Evolutionary conservation across 2,113 vertebrate genomes (phyloP).

Genomic region (Pteruthius melanotis): DNA sequence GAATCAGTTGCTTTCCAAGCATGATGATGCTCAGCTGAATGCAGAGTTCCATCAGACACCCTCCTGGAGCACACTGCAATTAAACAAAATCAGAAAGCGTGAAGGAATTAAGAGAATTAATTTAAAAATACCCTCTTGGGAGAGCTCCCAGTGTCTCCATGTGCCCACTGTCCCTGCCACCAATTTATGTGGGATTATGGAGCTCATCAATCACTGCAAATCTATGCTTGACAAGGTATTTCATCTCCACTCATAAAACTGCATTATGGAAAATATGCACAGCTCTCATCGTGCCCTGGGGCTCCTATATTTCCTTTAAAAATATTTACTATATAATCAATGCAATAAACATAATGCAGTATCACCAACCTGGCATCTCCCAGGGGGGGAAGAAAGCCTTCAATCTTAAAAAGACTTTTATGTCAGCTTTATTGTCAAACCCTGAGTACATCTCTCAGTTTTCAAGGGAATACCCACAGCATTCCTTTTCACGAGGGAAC

Average conservation of each 20-base stretch:
- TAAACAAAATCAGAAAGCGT: background rate
- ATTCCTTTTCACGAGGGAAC: background rate
- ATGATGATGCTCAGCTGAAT: conserved; percentile 99
- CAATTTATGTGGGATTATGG: background rate
- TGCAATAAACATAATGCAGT: conserved; percentile 51
- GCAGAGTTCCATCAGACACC: conserved; percentile 97
- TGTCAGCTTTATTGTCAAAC: background rate
- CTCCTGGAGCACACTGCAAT: conserved; percentile 91
- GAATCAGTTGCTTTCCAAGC: conserved; percentile 97
- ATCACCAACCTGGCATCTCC: background rate
- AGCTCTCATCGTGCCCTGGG: background rate
- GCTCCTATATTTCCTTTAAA: background rate
- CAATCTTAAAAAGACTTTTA: background rate
- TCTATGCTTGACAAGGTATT: background rate
- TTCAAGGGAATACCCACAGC: background rate
- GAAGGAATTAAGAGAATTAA: background rate
- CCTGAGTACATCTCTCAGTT: background rate
- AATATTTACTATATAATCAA: conserved; percentile 52
- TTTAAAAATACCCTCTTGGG: background rate
- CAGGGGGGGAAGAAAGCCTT: background rate
- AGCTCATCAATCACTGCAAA: background rate
- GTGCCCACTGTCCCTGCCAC: background rate
- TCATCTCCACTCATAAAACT: conserved; percentile 15
- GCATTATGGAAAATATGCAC: background rate
- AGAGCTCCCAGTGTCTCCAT: background rate